Base-by-base conservation (phyloP, 2,888 invertebrate species). In the Melieria picta region DNA sequence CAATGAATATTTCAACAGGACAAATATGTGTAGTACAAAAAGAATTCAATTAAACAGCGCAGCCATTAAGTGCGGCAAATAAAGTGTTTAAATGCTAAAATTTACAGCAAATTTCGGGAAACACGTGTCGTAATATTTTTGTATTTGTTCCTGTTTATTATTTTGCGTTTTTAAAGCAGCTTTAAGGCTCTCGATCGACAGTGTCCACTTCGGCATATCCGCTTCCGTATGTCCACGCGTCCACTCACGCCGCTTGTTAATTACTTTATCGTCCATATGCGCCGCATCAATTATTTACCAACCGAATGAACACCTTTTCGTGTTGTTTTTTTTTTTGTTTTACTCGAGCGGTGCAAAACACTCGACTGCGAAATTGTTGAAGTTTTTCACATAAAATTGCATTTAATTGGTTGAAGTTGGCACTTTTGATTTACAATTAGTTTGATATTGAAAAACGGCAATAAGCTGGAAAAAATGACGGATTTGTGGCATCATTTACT, bases 231-330 rank as follows among this genome's bases (percentile, higher is more conserved):
- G 30, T 30, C 30, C 30, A 30, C 30, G 30, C 2, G 30, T 30
- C 30, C 65, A 66, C 58, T 13, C 69, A 69, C 69, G 67, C 58
- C 65, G 62, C 68, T 62, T 70, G 72, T 65, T 74, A 72, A 74
- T 74, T 74, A 72, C 71, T 74, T 74, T 72, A 72, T 72, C 71
- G 72, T 58, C 70, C 60, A 71, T 68, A 70, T 67, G 66, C 43
- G 45, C 50, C 7, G 43, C 4, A 57, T 57, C 42, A 65, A 56
- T 65, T 65, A 57, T 57, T 57, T 30, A 30, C 30, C 30, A 30
- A 30, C 30, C 30, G 3, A 30, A 30, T 30, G 30, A 30, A 30
- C 30, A 30, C 30, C 30, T 30, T 30, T 30, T 1, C 30, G 30
- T 30, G 3, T 30, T n/a, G n/a, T n/a, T n/a, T 30, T 2, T 30